phyloP scores from a whole-genome alignment of 2,113 vertebrate species.

The Aptenodytes patagonicus region DNA sequence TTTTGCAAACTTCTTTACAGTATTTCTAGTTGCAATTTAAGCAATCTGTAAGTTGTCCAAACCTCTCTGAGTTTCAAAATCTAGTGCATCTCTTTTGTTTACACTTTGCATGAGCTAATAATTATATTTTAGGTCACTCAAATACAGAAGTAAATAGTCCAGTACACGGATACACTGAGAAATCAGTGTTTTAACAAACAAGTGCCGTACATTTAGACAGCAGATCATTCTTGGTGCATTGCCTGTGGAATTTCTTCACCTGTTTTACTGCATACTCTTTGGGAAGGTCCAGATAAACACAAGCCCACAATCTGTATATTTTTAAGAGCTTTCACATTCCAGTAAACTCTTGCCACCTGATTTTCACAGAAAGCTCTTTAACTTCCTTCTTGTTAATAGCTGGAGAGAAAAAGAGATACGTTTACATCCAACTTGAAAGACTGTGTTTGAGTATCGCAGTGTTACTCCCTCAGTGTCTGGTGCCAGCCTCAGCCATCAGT shows the following conservation, averaged over 20 bases:
- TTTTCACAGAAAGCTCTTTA: neutral
- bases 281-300: neutral
- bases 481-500: neutral
- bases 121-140: neutral
- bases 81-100: neutral
- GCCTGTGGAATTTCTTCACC: neutral
- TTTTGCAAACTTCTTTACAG: neutral
- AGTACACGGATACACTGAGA: too few relatives aligned
- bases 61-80: neutral
- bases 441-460: rapidly evolving
- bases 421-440: neutral
- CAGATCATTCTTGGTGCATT: neutral
- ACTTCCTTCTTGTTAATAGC: neutral
- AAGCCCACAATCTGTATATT: neutral
- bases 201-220: neutral
- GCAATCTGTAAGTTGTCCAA: neutral
- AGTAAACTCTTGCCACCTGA: neutral
- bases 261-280: neutral
- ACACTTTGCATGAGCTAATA: neutral
- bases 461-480: too few relatives aligned
- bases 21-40: neutral
- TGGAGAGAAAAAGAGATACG: too few relatives aligned
- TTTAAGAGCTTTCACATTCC: neutral
- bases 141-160: neutral
- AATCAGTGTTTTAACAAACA: neutral